Evolutionary conservation across 2,113 vertebrate species (phyloP).

Genomic region (Hystrix cristata): DNA sequence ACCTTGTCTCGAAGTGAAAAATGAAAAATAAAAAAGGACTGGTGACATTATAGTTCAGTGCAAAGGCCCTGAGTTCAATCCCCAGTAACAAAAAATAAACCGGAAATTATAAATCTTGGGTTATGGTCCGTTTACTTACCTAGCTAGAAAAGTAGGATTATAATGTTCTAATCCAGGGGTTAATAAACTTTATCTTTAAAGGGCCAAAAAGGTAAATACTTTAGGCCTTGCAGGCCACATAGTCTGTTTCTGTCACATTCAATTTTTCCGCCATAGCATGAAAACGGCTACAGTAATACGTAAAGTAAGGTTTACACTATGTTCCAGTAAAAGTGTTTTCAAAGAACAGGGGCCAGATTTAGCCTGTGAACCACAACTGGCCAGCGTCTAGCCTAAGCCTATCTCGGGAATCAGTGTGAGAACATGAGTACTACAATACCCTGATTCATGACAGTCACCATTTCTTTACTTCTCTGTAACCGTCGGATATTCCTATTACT

Average conservation of each 20-base stretch:
- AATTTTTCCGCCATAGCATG: neutral
- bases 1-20: neutral
- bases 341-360: neutral
- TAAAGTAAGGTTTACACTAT: neutral
- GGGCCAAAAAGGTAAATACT: neutral
- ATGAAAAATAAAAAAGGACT: neutral
- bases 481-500: neutral
- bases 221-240: neutral
- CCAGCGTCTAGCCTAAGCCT: neutral
- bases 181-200: neutral
- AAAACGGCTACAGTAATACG: neutral
- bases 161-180: neutral
- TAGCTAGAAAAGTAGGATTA: neutral
- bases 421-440: neutral
- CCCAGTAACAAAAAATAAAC: neutral
- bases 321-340: neutral
- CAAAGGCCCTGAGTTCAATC: neutral
- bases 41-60: neutral
- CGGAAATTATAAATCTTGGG: neutral
- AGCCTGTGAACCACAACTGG: neutral
- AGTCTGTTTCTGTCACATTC: neutral
- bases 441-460: neutral
- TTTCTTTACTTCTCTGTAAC: slow-evolving; percentile 25
- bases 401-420: neutral
- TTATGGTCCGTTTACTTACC: neutral